A percentile compares a stretch with the other conserved stretches of the same genome.
Evolutionary conservation across 2,888 invertebrate species (phyloP).

Genomic region (Eucera pruinosa): DNA sequence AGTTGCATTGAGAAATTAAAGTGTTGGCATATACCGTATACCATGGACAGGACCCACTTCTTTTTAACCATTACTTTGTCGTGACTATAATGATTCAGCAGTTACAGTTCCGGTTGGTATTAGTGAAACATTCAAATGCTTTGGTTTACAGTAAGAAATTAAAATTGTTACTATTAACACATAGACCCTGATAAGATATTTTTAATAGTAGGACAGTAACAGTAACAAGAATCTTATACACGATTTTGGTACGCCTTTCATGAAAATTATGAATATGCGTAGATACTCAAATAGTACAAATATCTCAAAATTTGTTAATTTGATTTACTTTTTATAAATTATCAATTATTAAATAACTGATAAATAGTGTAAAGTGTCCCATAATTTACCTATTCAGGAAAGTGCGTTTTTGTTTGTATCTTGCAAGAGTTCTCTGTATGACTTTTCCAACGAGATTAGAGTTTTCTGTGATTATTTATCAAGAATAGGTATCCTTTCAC

Average conservation of each 20-base stretch:
- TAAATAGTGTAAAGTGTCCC: background rate
- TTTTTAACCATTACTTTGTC: background rate
- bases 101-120: constrained; percentile 6
- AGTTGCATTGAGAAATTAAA: background rate
- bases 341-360: background rate
- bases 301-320: background rate
- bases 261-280: too few relatives aligned
- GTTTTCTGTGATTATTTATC: constrained; percentile 35
- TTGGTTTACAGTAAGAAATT: background rate
- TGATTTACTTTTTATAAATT: background rate
- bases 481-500: constrained; percentile 49
- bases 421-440: background rate
- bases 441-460: constrained; percentile 1
- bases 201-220: background rate
- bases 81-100: constrained; percentile 6
- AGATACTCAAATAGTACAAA: too few relatives aligned
- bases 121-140: background rate
- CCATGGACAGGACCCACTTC: background rate
- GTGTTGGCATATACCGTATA: background rate
- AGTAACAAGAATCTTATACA: background rate
- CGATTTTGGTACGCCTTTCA: too few relatives aligned
- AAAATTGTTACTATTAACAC: background rate
- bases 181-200: background rate
- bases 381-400: background rate
- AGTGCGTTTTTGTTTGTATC: background rate